phyloP scores from a whole-genome alignment of 2,113 vertebrate genomes.

The Calyptomena viridis region DNA sequence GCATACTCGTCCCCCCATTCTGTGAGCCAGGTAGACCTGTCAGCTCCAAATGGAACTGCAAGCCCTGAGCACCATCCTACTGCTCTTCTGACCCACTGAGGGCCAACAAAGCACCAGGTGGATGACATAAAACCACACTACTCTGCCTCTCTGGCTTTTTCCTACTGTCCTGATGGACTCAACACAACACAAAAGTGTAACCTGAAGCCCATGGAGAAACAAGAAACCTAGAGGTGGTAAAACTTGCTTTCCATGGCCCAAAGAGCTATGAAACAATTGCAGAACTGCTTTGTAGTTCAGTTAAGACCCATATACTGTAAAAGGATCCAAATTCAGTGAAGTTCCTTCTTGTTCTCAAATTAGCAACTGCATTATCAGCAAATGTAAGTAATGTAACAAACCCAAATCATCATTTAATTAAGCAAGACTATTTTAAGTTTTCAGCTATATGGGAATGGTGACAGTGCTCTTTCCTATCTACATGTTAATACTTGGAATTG shows the following conservation, averaged over 20 bases:
- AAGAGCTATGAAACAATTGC: neutral
- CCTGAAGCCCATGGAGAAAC: neutral
- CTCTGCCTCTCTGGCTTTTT: neutral
- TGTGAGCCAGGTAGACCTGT: neutral
- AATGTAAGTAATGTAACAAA: neutral
- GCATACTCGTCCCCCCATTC: neutral
- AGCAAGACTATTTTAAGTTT: neutral
- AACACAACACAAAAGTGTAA: neutral
- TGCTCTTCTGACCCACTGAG: neutral
- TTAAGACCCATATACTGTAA: neutral
- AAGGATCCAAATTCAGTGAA: neutral
- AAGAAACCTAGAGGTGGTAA: neutral
- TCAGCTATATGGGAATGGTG: neutral
- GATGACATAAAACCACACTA: neutral
- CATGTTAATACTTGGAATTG: neutral
- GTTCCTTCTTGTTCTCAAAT: neutral
- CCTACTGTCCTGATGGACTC: neutral
- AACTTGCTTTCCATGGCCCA: neutral
- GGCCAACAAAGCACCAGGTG: neutral
- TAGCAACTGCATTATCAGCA: neutral
- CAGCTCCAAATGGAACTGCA: neutral
- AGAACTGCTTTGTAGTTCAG: neutral
- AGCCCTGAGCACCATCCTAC: fast-evolving
- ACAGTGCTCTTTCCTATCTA: neutral
- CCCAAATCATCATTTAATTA: neutral